phyloP scores from a whole-genome alignment of 2,113 vertebrate genomes.

The Chauna torquata region DNA sequence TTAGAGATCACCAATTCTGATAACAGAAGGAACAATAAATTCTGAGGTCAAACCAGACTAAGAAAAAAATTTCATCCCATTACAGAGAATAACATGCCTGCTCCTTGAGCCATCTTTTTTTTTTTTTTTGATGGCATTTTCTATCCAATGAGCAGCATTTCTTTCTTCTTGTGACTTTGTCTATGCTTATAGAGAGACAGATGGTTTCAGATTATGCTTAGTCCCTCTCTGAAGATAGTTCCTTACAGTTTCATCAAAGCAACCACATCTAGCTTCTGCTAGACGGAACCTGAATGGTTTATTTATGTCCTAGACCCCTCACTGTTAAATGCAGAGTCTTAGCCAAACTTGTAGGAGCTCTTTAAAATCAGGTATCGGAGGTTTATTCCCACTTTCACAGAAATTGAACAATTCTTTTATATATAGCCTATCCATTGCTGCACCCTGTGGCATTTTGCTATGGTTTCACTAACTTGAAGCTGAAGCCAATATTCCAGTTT shows the following conservation, averaged over 20 bases:
- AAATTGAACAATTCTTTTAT: not conserved
- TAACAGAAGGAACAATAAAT: not conserved
- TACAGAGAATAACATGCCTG: not conserved
- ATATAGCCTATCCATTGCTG: not conserved
- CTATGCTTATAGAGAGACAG: not conserved
- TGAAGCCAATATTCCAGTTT: not conserved
- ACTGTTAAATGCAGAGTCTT: not conserved
- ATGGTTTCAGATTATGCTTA: not conserved
- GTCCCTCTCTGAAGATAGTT: not conserved
- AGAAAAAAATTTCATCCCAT: not conserved
- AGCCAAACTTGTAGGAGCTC: not conserved
- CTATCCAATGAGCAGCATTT: not conserved
- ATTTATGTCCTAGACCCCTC: not conserved
- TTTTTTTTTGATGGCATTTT: not conserved
- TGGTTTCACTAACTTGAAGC: conserved; percentile 6
- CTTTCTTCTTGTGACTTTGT: not conserved
- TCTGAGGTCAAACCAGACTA: not conserved
- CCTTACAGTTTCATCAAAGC: not conserved
- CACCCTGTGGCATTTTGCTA: not conserved
- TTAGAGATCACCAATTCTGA: not conserved
- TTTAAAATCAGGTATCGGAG: not conserved
- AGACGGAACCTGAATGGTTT: not conserved
- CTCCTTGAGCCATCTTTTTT: not conserved
- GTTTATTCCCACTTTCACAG: not conserved
- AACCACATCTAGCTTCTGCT: not conserved